These are phyloP conservation scores for Megalops atlanticus DNA, from an alignment of 2,113 vertebrate genomes.

Conservation along the genomic window DNA sequence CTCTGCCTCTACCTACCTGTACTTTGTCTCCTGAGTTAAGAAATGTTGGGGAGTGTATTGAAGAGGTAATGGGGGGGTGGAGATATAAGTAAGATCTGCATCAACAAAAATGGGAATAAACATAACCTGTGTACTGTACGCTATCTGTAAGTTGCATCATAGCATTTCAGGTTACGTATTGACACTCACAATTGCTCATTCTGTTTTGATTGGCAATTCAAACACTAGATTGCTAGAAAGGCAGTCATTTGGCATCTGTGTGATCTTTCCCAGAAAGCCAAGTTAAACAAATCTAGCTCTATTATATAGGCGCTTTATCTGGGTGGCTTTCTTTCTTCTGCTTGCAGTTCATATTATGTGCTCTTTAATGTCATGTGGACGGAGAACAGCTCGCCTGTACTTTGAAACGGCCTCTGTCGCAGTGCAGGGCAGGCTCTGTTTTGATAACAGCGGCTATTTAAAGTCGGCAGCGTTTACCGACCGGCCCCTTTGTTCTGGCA, in stretches of 20 bases:
- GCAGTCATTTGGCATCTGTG: neutral
- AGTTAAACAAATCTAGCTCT: conserved; percentile 23
- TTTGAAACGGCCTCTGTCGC: conserved; percentile 24
- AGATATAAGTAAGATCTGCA: too few species aligned
- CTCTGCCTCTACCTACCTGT: too few species aligned
- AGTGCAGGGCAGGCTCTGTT: neutral
- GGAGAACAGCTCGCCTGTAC: neutral
- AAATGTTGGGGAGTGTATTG: too few species aligned
- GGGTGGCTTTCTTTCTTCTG: neutral
- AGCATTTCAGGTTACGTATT: neutral
- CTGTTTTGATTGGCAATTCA: neutral
- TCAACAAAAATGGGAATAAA: too few species aligned
- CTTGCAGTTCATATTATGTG: neutral
- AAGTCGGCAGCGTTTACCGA: conserved; percentile 2
- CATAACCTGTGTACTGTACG: too few species aligned
- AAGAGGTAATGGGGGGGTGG: too few species aligned
- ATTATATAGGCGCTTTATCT: conserved; percentile 16
- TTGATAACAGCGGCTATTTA: conserved; percentile 32
- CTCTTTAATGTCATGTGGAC: conserved; percentile 18
- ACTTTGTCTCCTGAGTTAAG: neutral
- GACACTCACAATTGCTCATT: neutral
- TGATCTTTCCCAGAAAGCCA: neutral
- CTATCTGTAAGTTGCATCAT: neutral
- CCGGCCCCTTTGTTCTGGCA: conserved; percentile 18
- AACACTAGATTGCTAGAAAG: neutral